A percentile compares a stretch with the other conserved stretches of the same genome.
These are phyloP conservation scores for Mechanitis mazaeus DNA, from an alignment of 2,888 invertebrate genomes.

Conservation along the genomic window DNA sequence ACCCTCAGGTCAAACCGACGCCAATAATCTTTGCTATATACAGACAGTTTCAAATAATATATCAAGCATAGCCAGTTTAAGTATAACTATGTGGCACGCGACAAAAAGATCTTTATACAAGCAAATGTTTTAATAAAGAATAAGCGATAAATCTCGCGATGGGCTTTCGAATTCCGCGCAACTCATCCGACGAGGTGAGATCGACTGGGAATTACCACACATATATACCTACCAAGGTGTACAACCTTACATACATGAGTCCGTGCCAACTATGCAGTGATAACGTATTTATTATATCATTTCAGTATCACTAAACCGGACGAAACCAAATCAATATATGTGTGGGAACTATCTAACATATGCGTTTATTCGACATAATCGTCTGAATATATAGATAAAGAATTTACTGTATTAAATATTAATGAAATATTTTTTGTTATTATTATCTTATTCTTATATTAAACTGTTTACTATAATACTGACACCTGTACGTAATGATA, in stretches of 20 bases:
- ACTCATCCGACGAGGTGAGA: constrained; percentile 73
- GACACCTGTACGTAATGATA: background rate
- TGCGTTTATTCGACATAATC: background rate
- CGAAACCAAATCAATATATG: background rate
- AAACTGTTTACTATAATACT: background rate
- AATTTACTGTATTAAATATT: background rate
- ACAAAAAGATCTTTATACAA: constrained; percentile 72
- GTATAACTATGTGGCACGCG: constrained; percentile 56
- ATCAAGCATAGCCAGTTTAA: no score
- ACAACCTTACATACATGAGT: constrained; percentile 46
- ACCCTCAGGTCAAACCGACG: constrained; percentile 47
- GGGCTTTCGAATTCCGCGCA: constrained; percentile 76
- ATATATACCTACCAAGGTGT: constrained; percentile 49
- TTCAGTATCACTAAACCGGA: constrained; percentile 21
- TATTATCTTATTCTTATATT: no score
- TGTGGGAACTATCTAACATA: constrained; percentile 3
- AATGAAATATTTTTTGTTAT: background rate
- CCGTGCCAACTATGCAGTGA: constrained; percentile 45
- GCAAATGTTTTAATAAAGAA: constrained; percentile 74
- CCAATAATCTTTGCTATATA: constrained; percentile 21
- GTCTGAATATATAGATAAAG: constrained; percentile 4
- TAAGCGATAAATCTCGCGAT: constrained; percentile 74
- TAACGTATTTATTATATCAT: constrained; percentile 42
- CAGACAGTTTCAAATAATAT: constrained; percentile 24
- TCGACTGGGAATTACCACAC: constrained; percentile 73